A percentile compares a stretch with the other conserved stretches of the same genome.
These are phyloP conservation scores for Drosophila falleni DNA, from an alignment of 2,888 invertebrate genomes.

Conservation along the genomic window DNA sequence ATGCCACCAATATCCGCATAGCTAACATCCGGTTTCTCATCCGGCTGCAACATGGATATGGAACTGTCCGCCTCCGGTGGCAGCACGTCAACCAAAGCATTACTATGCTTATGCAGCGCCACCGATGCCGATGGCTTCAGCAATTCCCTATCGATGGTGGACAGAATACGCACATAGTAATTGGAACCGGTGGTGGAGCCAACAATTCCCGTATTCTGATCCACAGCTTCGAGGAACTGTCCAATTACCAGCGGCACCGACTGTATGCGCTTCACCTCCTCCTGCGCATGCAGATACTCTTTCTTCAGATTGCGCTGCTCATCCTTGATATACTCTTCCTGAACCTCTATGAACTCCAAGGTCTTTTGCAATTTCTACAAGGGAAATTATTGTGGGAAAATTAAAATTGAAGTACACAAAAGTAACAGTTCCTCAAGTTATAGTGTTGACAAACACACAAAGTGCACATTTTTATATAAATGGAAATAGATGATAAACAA, in stretches of 20 bases:
- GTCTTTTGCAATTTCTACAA: constrained; percentile 96
- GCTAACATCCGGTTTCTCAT: constrained; percentile 98
- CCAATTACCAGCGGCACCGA: constrained; percentile 99
- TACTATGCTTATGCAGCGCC: constrained; percentile 99
- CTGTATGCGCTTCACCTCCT: constrained; percentile 99
- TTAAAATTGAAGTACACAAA: neutral
- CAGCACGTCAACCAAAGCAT: constrained; percentile 99
- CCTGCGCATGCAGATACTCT: constrained; percentile 99
- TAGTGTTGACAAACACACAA: neutral
- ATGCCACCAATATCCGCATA: constrained; percentile 99
- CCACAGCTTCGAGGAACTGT: constrained; percentile 99
- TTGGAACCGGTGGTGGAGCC: constrained; percentile 99
- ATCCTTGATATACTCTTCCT: constrained; percentile 99
- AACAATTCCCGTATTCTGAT: constrained; percentile 99
- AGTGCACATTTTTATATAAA: too few relatives aligned
- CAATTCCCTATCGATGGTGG: constrained; percentile 98
- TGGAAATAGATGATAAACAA: too few relatives aligned
- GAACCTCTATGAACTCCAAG: constrained; percentile 98
- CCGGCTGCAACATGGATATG: constrained; percentile 98
- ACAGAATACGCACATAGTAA: constrained; percentile 99
- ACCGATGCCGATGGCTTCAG: constrained; percentile 99
- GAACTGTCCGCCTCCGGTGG: constrained; percentile 99
- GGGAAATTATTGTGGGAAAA: neutral
- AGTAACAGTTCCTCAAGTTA: neutral
- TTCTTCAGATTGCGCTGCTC: constrained; percentile 99